These are phyloP conservation scores for Euclidia mi DNA, from an alignment of 2,888 invertebrate genomes.

Conservation along the genomic window DNA sequence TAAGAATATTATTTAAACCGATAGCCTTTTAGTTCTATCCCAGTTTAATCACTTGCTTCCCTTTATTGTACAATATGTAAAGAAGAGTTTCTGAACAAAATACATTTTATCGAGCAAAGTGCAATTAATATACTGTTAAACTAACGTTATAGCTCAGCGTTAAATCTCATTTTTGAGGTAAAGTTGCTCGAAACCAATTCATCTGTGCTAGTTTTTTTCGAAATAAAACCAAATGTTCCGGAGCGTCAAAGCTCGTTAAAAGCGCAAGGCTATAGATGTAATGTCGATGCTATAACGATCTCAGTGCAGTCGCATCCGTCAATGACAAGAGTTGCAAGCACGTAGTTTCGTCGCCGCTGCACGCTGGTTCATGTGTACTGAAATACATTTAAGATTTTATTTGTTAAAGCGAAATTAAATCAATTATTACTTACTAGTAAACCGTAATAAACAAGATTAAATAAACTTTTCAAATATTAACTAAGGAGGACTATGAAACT, in stretches of 20 bases:
- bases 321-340: slow-evolving; percentile 68
- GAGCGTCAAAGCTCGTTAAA: slow-evolving; percentile 71
- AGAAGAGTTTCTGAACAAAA: not conserved
- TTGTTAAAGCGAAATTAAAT: not conserved
- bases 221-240: slow-evolving; percentile 61
- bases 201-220: slow-evolving; percentile 44
- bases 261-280: slow-evolving; percentile 69
- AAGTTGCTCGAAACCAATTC: slow-evolving; percentile 52
- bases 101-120: slow-evolving; percentile 26
- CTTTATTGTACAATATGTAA: slow-evolving; percentile 2
- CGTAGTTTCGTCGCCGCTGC: slow-evolving; percentile 39
- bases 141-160: slow-evolving; percentile 18
- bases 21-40: no score
- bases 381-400: slow-evolving; percentile 20
- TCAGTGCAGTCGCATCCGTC: slow-evolving; percentile 72
- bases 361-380: slow-evolving; percentile 18
- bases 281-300: slow-evolving; percentile 70
- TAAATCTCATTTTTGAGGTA: slow-evolving; percentile 49
- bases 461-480: no score
- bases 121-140: slow-evolving; percentile 37
- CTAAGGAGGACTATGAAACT: no score
- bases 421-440: no score
- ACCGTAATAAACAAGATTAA: no score
- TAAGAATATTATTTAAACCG: not conserved
- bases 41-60: slow-evolving; percentile 29